phyloP scores from a whole-genome alignment of 2,797 vertebrate species.

The Glyptemys insculpta region DNA sequence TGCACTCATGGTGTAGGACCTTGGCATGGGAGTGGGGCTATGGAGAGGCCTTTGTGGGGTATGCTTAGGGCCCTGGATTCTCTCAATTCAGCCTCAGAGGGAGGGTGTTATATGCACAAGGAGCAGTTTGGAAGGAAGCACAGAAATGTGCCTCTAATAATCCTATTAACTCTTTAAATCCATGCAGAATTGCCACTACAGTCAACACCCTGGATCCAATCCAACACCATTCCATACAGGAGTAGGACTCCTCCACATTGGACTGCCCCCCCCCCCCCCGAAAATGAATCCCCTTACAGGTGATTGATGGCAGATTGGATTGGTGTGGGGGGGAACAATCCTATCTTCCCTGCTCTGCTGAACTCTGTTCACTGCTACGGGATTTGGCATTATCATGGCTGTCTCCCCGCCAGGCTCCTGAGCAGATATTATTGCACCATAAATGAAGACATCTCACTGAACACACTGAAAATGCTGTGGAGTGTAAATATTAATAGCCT shows the following conservation, averaged over 20 bases:
- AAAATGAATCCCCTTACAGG: no score
- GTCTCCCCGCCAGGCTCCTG: not conserved
- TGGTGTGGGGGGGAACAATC: no score
- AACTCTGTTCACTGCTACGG: not conserved
- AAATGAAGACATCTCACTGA: not conserved
- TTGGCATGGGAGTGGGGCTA: not conserved
- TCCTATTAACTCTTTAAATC: not conserved
- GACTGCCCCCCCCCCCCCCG: no score
- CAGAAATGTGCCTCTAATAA: not conserved
- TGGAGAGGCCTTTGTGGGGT: not conserved
- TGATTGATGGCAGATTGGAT: no score
- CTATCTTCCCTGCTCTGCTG: no score
- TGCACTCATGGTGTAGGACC: not conserved
- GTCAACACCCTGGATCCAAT: not conserved
- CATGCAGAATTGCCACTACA: not conserved
- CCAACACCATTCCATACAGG: not conserved
- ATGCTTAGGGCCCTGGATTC: not conserved
- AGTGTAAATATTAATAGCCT: not conserved
- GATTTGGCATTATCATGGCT: not conserved
- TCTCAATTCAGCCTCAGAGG: not conserved
- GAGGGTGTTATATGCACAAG: not conserved
- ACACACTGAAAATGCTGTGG: not conserved
- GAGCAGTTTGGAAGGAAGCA: not conserved
- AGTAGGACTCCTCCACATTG: not conserved
- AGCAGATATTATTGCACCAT: not conserved